Base-by-base conservation (phyloP, 2,888 invertebrate genomes). In the Eilema depressum region DNA sequence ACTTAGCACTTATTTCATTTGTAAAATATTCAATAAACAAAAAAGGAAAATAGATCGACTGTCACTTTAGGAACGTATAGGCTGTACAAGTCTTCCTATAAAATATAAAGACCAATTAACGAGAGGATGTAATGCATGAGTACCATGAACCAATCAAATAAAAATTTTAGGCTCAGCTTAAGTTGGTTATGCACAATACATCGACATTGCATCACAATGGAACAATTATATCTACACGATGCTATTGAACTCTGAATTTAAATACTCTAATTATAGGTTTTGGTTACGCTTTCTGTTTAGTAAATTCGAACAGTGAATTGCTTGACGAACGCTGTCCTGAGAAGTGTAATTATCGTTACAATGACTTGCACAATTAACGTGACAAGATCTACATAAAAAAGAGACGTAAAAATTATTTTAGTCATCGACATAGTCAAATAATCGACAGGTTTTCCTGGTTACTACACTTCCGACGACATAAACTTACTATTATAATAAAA, bases 91-190 rank as follows among this genome's bases (percentile, higher is more conserved):
- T 41, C 41, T 41, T 23, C 12, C 17, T 4, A 57, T 2, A 30
- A 23, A 23, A 47, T 14, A 70, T 53, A 8, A 53, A 69, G 26
- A 68, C 75, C 74, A 81, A 71, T 74, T 47, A 75, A 74, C 47
- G 66, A 75, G 74, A 65, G 75, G 61, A 80, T 74, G 69, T 72
- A 62, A 59, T 79, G 70, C 78, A 78, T 83, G 72, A 66, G 71
- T 69, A 67, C 63, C 62, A 70, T 75, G 75, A 82, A 83, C 75
- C 59, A 61, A 70, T 75, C 69, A 69, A 79, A 82, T 83, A 74
- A 82, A 82, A 77, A 79, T 68, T 71, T 77, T 76, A 79, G 62
- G 80, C 3, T 80, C 76, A 14, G n/a, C 69, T 75, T 77, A 74
- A 63, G 68, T 75, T 79, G 76, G 76, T 70, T 61, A 41, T 63